These are phyloP conservation scores for Marcusenius ussheri DNA, from an alignment of 2,113 vertebrate species.

Conservation along the genomic window DNA sequence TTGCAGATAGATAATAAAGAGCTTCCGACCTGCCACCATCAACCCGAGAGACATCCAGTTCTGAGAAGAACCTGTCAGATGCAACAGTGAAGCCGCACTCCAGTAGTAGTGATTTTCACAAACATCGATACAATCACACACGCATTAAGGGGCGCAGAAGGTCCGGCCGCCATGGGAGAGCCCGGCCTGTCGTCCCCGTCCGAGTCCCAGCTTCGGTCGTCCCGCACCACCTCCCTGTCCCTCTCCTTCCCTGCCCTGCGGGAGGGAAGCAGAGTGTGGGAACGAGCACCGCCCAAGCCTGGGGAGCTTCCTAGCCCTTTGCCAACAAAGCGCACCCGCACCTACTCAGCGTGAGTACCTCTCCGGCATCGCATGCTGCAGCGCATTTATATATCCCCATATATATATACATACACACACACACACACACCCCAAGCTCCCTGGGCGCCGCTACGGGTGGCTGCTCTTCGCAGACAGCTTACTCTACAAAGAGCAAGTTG, in stretches of 20 bases:
- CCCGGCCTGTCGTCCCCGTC: constrained; percentile 56
- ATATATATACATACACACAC: no score
- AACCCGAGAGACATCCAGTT: background rate
- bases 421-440: no score
- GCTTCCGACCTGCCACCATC: background rate
- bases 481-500: no score
- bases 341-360: constrained; percentile 89
- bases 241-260: constrained; percentile 85
- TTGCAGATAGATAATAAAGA: background rate
- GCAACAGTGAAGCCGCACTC: background rate
- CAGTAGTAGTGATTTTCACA: background rate
- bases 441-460: no score
- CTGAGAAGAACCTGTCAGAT: background rate
- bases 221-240: constrained; percentile 64
- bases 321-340: constrained; percentile 92
- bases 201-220: constrained; percentile 66
- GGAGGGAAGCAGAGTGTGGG: constrained; percentile 85
- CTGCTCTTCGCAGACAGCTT: no score
- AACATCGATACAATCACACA: background rate
- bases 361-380: background rate
- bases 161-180: constrained; percentile 68
- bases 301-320: constrained; percentile 87
- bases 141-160: background rate
- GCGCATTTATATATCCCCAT: background rate
- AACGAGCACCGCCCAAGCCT: constrained; percentile 67